A percentile compares a stretch with the other conserved stretches of the same genome.
Evolutionary conservation across 2,113 vertebrate genomes (phyloP).

Genomic region (Oreocharis arfaki): DNA sequence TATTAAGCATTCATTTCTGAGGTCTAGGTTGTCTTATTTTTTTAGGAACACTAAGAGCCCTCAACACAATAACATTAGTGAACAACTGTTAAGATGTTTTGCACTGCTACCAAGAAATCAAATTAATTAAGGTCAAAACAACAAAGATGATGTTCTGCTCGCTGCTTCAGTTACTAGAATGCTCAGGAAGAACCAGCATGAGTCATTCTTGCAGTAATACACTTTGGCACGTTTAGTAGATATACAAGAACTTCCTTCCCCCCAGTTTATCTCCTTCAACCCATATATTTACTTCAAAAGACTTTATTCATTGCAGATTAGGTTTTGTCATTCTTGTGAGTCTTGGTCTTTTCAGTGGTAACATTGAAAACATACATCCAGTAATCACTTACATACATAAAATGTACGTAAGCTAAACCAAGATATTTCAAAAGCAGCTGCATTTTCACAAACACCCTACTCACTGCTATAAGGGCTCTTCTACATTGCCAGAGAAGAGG

Average conservation of each 20-base stretch:
- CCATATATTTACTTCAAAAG: neutral
- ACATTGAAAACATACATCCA: neutral
- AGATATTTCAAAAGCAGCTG: neutral
- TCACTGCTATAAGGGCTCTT: neutral
- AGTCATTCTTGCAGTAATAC: neutral
- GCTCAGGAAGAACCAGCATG: neutral
- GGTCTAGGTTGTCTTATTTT: neutral
- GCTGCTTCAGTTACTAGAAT: neutral
- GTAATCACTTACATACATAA: neutral
- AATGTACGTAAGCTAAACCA: neutral
- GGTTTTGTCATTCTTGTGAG: neutral
- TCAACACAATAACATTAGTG: neutral
- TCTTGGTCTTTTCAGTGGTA: neutral
- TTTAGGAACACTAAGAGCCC: neutral
- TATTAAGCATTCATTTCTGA: neutral
- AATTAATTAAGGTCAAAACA: neutral
- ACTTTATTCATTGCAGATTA: neutral
- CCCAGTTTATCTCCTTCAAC: neutral
- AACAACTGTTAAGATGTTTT: neutral
- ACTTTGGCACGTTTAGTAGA: neutral
- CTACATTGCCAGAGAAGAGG: neutral
- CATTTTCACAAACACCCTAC: neutral
- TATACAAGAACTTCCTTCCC: neutral
- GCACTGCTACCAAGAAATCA: neutral
- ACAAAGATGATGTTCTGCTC: neutral